Conservation (phyloP, 2,797 vertebrate species). For the Lepidocolaptes lacrymiger region DNA sequence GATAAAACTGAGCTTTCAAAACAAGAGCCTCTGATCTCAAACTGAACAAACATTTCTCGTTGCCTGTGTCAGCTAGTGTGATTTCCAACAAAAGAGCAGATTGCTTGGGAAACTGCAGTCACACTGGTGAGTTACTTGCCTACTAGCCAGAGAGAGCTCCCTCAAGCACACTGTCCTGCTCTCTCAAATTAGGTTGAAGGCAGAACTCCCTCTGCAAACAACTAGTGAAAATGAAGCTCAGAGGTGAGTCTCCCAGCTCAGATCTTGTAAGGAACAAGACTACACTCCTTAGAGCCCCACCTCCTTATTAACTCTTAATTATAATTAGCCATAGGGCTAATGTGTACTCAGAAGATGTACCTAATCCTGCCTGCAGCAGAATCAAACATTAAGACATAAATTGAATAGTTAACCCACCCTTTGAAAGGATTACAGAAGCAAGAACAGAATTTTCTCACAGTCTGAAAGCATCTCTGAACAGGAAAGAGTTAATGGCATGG, state of each 20-base stretch:
- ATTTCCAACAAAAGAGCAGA: neutral
- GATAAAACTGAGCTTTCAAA: constrained; percentile 55
- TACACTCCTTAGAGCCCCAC: neutral
- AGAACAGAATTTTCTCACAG: neutral
- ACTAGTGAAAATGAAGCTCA: neutral
- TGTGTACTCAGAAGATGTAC: neutral
- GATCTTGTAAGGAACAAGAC: neutral
- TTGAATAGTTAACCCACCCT: neutral
- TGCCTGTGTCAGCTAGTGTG: constrained; percentile 41
- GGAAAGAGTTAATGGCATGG: neutral
- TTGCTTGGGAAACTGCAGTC: neutral
- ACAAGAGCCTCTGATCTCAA: constrained; percentile 49
- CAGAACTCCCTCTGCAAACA: neutral
- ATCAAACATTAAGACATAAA: neutral
- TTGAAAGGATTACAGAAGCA: neutral
- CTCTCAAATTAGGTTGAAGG: neutral
- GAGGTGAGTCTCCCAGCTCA: neutral
- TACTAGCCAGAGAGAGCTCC: neutral
- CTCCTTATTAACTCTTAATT: neutral
- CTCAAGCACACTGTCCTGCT: neutral
- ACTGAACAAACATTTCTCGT: constrained; percentile 42
- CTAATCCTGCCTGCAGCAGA: neutral
- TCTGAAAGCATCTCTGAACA: neutral
- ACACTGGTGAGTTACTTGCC: neutral
- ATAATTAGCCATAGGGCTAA: neutral